These are phyloP conservation scores for Bolinopsis microptera DNA, from an alignment of 37 sponge, comb jelly and placozoan species.

Conservation along the genomic window DNA sequence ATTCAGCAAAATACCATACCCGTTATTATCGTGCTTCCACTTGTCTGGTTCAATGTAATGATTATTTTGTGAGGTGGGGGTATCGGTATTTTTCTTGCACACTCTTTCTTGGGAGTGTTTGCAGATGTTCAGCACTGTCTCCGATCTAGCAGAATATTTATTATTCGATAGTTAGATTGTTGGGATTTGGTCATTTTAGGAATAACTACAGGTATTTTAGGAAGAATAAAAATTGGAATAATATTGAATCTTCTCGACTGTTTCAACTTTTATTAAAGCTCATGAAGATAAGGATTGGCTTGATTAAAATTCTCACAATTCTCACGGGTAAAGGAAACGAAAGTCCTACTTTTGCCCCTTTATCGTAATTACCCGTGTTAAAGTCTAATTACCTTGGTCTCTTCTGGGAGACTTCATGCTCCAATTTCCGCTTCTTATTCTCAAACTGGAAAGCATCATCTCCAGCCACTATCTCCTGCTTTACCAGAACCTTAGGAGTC, in stretches of 20 bases:
- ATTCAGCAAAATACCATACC: background rate
- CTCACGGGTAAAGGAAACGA: no score
- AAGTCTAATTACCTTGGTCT: background rate
- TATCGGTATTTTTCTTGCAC: background rate
- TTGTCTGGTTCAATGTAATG: conserved; percentile 16
- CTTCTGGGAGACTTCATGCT: background rate
- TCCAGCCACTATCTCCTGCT: background rate
- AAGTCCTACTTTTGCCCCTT: no score
- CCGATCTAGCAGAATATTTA: background rate
- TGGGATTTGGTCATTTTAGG: no score
- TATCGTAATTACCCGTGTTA: no score
- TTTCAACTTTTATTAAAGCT: no score
- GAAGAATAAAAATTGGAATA: no score
- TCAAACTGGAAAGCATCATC: background rate
- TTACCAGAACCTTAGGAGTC: background rate
- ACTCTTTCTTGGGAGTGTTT: conserved; percentile 33
- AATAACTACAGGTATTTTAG: no score
- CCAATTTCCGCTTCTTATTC: background rate
- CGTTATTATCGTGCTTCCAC: conserved; percentile 45
- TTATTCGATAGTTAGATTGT: no score
- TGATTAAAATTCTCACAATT: no score
- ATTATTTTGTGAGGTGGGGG: background rate
- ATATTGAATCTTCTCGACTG: no score
- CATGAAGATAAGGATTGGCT: no score
- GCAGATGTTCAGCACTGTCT: conserved; percentile 44